Evolutionary conservation across 1,140 invertebrate species (phyloP), one percentile per base, ranked within the genome.

Genomic region (Achatina immaculata): DNA sequence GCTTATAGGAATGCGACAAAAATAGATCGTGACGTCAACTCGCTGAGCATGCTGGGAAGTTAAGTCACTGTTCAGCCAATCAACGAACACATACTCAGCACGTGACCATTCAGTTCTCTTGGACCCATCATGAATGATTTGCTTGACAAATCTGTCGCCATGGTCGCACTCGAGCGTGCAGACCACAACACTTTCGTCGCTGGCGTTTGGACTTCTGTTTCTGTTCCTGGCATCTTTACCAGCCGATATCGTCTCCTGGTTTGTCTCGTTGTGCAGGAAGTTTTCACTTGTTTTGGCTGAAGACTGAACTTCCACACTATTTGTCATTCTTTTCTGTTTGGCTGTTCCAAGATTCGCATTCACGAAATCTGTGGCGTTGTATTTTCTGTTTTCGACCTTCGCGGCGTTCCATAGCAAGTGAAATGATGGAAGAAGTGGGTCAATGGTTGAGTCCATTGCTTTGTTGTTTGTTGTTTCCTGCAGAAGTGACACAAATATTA

Each of bases 41-140:
- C 51, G 45, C 6, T n/a, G 51, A 40, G 74, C 4, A 31, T 76
- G 74, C 55, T 76, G 51, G 11, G 48, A 76, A 6, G 48, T 76
- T 4, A 76, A 55, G 2, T 76, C 48, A 31, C 74, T 58, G 55
- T 62, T 62, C 1, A 76, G 74, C 74, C 74, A 76, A 62, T 76
- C 74, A 42, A 76, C 74, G 74, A 76, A 65, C 7, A 58, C 24
- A 62, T 76, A 28, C 74, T 76, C 74, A 19, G 74, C 48, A n/a
- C 51, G 74, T 36, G 51, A 55, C 51, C 48, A 65, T 34, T 65
- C 51, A 11, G 74, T 14, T 19, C 21, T 24, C 0, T 36, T 65
- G 16, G 51, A 31, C 16, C 51, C 55, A 19, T 42, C 51, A 36
- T 76, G 55, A 55, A 76, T 62, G 7, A 76, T 65, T 34, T 76